Base-by-base conservation (phyloP, 2,797 vertebrate species). In the Sebastes minor region DNA sequence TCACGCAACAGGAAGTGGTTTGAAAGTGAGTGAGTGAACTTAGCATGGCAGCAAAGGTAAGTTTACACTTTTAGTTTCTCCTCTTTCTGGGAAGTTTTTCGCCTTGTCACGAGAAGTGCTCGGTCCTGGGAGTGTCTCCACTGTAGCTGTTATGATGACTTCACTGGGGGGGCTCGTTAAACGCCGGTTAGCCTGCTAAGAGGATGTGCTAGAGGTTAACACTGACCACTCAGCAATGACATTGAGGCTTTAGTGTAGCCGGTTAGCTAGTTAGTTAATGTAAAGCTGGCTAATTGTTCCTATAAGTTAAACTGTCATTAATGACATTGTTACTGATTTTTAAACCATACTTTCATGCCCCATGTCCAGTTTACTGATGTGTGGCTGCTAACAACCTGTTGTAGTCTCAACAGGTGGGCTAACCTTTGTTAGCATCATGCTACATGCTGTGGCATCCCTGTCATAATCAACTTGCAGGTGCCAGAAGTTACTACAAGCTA, bases 31-130 rank as follows among this genome's bases (percentile, higher is more conserved):
- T 82, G 83, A 89, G 81, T 92, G 86, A 87, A 75, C 91, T 82
- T 23, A 95, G 91, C 89, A 95, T 95, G 95, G 94, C 95, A 91
- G 91, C 92, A 83, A 95, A 96, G 95, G 95, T 96, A 95, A 95
- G 94, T 25, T 78, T 9, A 52, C 10, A 27, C 69, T 22, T 22
- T 5, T n/a, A 23, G 8, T 70, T 57, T 46, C 49, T 22, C 13
- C 11, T 70, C 64, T 73, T 20, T 60, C 6, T 33, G 73, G 14
- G 69, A 3, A 53, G 18, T 38, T 23, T 33, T 63, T 74, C 20
- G 3, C n/a, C 63, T 32, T 27, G 55, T 49, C 67, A 18, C 16
- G 71, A 0, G 46, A 23, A 33, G 74, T 71, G 55, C 68, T 42
- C 52, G 7, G 66, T 77, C 27, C 9, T 28, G 23, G 30, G 7